Evolutionary conservation across 2,888 invertebrate species (phyloP), one percentile per base, ranked within the genome.

Genomic region (Epiblema foenella): DNA sequence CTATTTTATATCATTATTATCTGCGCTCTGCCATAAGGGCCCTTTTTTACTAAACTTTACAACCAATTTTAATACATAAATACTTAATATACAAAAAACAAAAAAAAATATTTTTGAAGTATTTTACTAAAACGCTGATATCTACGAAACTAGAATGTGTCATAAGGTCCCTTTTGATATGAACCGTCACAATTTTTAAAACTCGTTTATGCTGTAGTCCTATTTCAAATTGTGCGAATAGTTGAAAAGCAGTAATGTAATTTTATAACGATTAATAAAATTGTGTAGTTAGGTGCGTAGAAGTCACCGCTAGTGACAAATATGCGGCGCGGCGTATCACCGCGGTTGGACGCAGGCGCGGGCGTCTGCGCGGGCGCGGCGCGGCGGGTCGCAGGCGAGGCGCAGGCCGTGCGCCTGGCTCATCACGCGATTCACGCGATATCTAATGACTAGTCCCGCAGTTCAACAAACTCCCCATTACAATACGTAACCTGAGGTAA

Each of bases 371-470:
- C 62, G 46, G 33, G 60, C 60, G 56, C 60, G 56, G 71, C 49
- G 73, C 56, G 49, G 17, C 58, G 75, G 86, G 89, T 91, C 91
- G 91, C 91, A 90, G 84, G 87, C 85, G 88, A 85, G 15, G 33
- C 33, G 33, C 60, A 24, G 20, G 39, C 60, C 24, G 4, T 4
- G 77, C 84, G 84, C 85, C 86, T 88, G 87, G 91, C 90, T 89
- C 91, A 89, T 90, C 89, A 87, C 90, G 86, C 88, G 88, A 90
- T 91, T 90, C 89, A 87, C 90, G 86, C 88, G 88, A 90, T 91
- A 67, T 62, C 66, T 67, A 91, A 92, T 92, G 88, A 90, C 88
- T 87, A 85, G 88, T 89, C 90, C 89, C 87, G 84, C 83, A 87
- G 93, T 90, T 92, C 93, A 92, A 91, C 83, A 90, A 91, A 91